Evolutionary conservation across 35 echinoderm and acorn worm genomes (phyloP).

Genomic region (Ophiothrix spiculata): DNA sequence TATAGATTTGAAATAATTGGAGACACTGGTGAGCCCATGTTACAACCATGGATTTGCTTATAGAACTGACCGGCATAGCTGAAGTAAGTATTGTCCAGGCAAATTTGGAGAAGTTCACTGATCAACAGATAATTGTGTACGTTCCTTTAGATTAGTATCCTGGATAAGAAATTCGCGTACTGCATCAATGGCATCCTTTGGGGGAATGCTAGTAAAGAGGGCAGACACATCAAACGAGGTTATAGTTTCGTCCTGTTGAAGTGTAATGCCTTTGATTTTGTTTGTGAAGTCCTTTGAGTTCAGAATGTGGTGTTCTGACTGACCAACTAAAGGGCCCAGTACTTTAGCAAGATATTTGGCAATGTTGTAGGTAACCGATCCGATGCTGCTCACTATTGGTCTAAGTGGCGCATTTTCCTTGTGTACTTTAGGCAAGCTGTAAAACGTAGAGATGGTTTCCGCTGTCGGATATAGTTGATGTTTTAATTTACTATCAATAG

Average conservation of each 20-base stretch:
- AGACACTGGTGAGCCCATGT: not conserved
- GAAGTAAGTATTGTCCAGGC: not conserved
- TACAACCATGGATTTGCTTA: not conserved
- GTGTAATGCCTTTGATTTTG: not conserved
- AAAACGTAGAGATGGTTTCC: too few species aligned
- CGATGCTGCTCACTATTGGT: too few species aligned
- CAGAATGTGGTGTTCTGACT: not conserved
- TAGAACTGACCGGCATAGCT: not conserved
- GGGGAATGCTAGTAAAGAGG: not conserved
- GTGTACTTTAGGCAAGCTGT: too few species aligned
- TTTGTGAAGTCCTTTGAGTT: not conserved
- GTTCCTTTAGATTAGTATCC: not conserved
- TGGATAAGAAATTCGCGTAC: not conserved
- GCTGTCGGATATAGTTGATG: too few species aligned
- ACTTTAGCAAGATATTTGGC: not conserved
- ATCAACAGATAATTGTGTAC: not conserved
- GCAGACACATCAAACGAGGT: not conserved
- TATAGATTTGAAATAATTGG: not conserved
- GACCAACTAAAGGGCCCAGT: too few species aligned
- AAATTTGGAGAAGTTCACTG: not conserved
- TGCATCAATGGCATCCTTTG: not conserved
- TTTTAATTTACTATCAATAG: too few species aligned
- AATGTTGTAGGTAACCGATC: not conserved
- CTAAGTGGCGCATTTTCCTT: too few species aligned
- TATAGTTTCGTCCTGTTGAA: not conserved